A percentile compares a stretch with the other conserved stretches of the same genome.
These are phyloP conservation scores for Tetragonisca angustula DNA, from an alignment of 2,888 invertebrate species.

Conservation along the genomic window DNA sequence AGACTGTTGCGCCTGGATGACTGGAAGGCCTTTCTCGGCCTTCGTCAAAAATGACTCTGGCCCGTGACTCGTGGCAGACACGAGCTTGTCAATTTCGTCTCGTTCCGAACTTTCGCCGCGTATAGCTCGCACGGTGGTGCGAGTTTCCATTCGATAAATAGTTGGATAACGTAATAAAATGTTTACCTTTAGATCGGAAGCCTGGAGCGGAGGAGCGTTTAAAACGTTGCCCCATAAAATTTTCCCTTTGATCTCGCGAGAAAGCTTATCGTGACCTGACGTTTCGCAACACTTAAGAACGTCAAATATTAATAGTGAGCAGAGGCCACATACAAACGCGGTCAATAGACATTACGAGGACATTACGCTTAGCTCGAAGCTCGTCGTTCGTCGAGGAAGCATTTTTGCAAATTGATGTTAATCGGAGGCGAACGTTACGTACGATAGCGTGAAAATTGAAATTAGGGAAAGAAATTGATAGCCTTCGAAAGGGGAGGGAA, in stretches of 20 bases:
- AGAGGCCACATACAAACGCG: too few relatives aligned
- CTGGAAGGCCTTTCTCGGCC: slow-evolving; percentile 4
- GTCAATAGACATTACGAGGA: too few relatives aligned
- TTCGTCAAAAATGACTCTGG: background rate
- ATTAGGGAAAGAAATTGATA: slow-evolving; percentile 74
- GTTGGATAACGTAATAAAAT: background rate
- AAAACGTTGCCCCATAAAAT: background rate
- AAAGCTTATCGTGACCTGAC: background rate
- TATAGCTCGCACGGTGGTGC: background rate
- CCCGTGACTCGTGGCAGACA: background rate
- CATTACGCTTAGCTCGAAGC: background rate
- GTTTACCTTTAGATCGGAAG: background rate
- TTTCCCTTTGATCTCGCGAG: background rate
- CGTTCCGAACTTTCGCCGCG: background rate
- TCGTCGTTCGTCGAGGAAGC: background rate
- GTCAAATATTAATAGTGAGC: background rate
- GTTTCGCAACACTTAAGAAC: background rate
- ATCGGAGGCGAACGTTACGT: slow-evolving; percentile 43
- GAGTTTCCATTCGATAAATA: background rate
- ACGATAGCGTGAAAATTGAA: slow-evolving; percentile 70
- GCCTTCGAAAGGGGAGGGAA: slow-evolving; percentile 52
- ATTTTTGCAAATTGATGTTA: slow-evolving; percentile 17
- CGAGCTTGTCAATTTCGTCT: background rate
- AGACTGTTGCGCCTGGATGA: slow-evolving; percentile 34
- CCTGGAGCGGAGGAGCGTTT: background rate